A percentile compares a stretch with the other conserved stretches of the same genome.
Evolutionary conservation across 2,113 vertebrate genomes (phyloP).

Genomic region (Calyptomena viridis): DNA sequence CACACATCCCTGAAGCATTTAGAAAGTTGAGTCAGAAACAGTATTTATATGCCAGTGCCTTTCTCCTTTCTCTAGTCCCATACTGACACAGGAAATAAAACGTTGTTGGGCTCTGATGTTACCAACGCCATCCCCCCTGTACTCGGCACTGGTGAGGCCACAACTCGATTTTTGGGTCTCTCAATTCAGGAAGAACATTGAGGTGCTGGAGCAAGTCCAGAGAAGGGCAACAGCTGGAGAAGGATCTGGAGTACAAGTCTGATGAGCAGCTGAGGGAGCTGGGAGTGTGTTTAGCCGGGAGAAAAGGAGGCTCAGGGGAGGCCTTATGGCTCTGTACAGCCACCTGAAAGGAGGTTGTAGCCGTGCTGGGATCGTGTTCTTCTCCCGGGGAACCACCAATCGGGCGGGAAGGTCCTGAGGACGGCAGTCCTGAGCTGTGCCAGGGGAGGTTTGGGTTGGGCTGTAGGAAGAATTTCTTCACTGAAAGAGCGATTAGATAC

Average conservation of each 20-base stretch:
- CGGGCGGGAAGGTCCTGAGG: neutral
- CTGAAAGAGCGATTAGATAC: too few relatives aligned
- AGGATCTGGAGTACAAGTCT: neutral
- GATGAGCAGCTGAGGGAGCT: neutral
- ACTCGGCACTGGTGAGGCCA: neutral
- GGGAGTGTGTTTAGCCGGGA: rapidly evolving
- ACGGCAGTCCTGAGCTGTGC: too few relatives aligned
- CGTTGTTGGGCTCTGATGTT: neutral
- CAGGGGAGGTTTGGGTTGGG: too few relatives aligned
- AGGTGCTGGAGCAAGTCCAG: neutral
- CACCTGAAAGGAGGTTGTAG: neutral
- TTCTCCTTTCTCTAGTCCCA: neutral
- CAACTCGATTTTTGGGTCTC: neutral
- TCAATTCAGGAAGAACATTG: rapidly evolving
- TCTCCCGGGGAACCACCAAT: neutral
- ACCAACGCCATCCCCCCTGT: rapidly evolving
- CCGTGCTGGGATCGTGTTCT: neutral
- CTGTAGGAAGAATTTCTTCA: too few relatives aligned
- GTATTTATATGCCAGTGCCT: neutral
- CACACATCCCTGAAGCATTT: neutral
- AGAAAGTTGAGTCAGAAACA: neutral
- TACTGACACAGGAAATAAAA: neutral
- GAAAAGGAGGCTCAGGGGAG: too few relatives aligned
- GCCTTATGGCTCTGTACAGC: neutral
- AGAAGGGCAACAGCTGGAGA: neutral